Conservation (phyloP, 2,113 vertebrate species). For the Gymnogyps californianus region DNA sequence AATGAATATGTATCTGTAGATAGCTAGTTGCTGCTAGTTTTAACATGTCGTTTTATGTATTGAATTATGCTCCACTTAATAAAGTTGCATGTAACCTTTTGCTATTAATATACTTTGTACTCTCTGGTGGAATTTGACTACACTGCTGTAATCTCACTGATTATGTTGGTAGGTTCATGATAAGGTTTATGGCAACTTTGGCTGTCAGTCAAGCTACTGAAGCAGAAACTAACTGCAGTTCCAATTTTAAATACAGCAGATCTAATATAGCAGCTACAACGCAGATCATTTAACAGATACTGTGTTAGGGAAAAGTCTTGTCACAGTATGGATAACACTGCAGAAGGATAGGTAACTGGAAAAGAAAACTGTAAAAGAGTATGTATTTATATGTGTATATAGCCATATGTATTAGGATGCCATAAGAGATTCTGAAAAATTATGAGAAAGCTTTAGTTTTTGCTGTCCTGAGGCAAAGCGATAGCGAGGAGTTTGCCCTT, state of each 20-base stretch:
- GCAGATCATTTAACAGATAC: background rate
- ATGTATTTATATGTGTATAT: background rate
- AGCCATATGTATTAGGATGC: background rate
- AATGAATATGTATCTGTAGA: background rate
- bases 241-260: background rate
- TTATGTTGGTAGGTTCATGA: background rate
- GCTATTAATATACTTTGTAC: background rate
- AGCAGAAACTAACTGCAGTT: background rate
- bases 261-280: background rate
- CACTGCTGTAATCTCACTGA: background rate
- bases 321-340: rapidly evolving
- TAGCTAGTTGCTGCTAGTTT: background rate
- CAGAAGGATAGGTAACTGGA: background rate
- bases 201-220: background rate
- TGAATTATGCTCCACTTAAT: background rate
- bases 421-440: background rate
- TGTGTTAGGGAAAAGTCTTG: background rate
- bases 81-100: background rate
- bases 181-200: background rate
- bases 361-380: background rate
- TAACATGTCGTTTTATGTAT: background rate
- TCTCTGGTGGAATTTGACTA: background rate
- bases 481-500: background rate
- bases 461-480: background rate
- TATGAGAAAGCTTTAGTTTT: background rate